A percentile compares a stretch with the other conserved stretches of the same genome.
Evolutionary conservation across 2,888 invertebrate genomes (phyloP).

Genomic region (Trissolcus japonicus): DNA sequence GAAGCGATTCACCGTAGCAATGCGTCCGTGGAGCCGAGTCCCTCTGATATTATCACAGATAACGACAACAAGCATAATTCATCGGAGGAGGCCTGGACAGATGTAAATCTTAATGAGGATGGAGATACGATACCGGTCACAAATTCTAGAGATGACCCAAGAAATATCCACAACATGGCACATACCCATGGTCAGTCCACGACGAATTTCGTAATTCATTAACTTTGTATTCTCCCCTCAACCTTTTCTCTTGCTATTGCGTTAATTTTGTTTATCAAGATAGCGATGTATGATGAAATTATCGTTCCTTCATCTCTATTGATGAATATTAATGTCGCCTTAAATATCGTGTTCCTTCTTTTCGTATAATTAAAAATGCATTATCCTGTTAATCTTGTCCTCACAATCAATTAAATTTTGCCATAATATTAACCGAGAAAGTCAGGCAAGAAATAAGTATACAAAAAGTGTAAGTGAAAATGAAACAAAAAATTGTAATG

Average conservation of each 20-base stretch:
- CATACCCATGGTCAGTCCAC: slow-evolving; percentile 76
- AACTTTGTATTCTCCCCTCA: slow-evolving; percentile 8
- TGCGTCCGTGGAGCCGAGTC: slow-evolving; percentile 72
- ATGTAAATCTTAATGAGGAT: slow-evolving; percentile 93
- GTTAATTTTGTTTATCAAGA: slow-evolving; percentile 43
- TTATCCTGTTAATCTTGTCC: slow-evolving; percentile 22
- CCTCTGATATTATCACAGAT: slow-evolving; percentile 74
- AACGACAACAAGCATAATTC: slow-evolving; percentile 75
- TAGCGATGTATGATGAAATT: slow-evolving; percentile 39
- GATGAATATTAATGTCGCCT: slow-evolving; percentile 41
- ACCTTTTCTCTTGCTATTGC: slow-evolving; percentile 18
- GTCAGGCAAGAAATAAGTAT: not conserved
- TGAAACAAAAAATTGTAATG: too few relatives aligned
- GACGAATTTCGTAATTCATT: slow-evolving; percentile 38
- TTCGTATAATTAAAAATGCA: slow-evolving; percentile 39
- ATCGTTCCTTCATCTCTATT: slow-evolving; percentile 25
- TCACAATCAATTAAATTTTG: slow-evolving; percentile 2
- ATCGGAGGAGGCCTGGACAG: slow-evolving; percentile 92
- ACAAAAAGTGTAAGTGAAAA: not conserved
- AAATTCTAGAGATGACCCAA: slow-evolving; percentile 77
- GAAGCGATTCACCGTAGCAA: slow-evolving; percentile 78
- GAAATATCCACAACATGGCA: slow-evolving; percentile 80
- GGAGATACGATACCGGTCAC: slow-evolving; percentile 77
- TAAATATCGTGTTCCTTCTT: slow-evolving; percentile 5
- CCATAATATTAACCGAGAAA: too few relatives aligned